phyloP scores from a whole-genome alignment of 2,797 vertebrate genomes.

The Chromobotia macracanthus region DNA sequence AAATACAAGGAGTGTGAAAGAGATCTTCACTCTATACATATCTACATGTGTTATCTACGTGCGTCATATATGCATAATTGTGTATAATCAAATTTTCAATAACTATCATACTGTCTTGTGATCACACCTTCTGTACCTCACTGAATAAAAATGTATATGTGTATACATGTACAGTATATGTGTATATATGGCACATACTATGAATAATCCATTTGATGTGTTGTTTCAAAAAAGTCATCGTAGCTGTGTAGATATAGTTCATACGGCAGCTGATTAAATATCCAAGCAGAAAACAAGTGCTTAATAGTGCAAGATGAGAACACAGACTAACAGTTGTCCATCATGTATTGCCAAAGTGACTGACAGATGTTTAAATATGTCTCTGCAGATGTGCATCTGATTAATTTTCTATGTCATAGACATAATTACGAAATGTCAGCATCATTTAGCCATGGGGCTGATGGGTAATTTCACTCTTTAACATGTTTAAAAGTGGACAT shows the following conservation, averaged over 20 bases:
- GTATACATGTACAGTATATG: background rate
- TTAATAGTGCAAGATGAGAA: conserved; percentile 22
- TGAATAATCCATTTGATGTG: conserved; percentile 50
- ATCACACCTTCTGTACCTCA: conserved; percentile 33
- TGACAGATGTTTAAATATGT: conserved; percentile 65
- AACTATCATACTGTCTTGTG: conserved; percentile 17
- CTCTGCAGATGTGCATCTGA: conserved; percentile 61
- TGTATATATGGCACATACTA: conserved; percentile 32
- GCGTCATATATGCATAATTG: background rate
- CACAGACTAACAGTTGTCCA: conserved; percentile 53
- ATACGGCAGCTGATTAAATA: conserved; percentile 29
- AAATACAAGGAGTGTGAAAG: conserved; percentile 10
- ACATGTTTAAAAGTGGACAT: conserved; percentile 58
- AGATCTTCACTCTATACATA: background rate
- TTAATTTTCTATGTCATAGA: conserved; percentile 66
- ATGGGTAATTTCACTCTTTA: conserved; percentile 76
- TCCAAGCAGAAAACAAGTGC: conserved; percentile 16
- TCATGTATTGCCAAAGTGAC: conserved; percentile 60
- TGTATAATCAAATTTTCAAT: conserved; percentile 34
- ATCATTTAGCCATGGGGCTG: conserved; percentile 74
- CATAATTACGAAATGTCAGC: conserved; percentile 78
- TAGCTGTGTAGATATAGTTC: conserved; percentile 36
- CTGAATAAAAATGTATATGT: conserved; percentile 46
- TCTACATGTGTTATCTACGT: background rate
- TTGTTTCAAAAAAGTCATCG: conserved; percentile 26